These are phyloP conservation scores for Phenacoccus solenopsis DNA, from an alignment of 1,140 invertebrate species.

Conservation along the genomic window DNA sequence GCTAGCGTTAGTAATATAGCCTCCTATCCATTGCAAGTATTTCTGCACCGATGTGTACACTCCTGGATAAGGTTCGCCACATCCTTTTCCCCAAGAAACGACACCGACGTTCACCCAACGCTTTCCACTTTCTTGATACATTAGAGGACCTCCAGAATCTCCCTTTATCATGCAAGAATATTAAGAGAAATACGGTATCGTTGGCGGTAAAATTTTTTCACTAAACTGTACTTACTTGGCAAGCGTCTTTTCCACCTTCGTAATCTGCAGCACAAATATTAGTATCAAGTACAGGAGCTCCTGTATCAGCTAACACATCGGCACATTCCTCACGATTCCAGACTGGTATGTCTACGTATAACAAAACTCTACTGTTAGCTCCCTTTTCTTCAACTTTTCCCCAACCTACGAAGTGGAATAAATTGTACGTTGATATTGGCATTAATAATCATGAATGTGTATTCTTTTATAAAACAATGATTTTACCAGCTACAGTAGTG, in stretches of 20 bases:
- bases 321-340: conserved; percentile 60
- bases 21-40: conserved; percentile 54
- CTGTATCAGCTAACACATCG: conserved; percentile 38
- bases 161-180: conserved; percentile 40
- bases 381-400: conserved; percentile 49
- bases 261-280: conserved; percentile 56
- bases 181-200: not conserved
- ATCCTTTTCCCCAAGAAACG: conserved; percentile 45
- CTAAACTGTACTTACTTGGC: conserved; percentile 44
- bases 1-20: not conserved
- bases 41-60: conserved; percentile 57
- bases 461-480: not conserved
- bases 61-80: conserved; percentile 53
- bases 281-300: conserved; percentile 45
- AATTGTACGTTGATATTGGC: not conserved
- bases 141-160: conserved; percentile 73
- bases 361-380: conserved; percentile 50
- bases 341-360: conserved; percentile 65
- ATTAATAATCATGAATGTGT: not conserved
- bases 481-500: conserved; percentile 27
- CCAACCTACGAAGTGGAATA: conserved; percentile 44
- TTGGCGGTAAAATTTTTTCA: no score
- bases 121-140: conserved; percentile 42
- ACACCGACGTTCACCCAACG: conserved; percentile 65
- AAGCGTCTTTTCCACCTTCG: conserved; percentile 61